Conservation (phyloP, 2,888 invertebrate genomes). For the Opisthograptis luteolata region DNA sequence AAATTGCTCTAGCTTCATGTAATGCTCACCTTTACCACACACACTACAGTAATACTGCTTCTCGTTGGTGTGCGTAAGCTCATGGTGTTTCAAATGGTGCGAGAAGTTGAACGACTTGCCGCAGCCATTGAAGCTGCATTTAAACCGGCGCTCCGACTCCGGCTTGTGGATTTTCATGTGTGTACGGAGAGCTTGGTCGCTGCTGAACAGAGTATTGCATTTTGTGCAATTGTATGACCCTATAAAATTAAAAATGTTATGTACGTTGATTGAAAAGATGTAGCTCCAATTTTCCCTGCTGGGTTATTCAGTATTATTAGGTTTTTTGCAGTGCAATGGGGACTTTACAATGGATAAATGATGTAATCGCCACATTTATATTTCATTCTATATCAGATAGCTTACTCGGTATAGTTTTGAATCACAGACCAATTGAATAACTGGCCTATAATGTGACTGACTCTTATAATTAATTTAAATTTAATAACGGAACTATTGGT, state of each 20-base stretch:
- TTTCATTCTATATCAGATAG: too few relatives aligned
- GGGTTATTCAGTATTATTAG: too few relatives aligned
- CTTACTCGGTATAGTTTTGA: too few relatives aligned
- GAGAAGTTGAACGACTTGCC: constrained; percentile 72
- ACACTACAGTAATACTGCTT: constrained; percentile 69
- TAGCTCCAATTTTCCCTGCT: too few relatives aligned
- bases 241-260: constrained; percentile 45
- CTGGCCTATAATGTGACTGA: too few relatives aligned
- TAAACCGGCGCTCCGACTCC: constrained; percentile 61
- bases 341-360: too few relatives aligned
- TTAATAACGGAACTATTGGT: too few relatives aligned
- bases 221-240: constrained; percentile 63
- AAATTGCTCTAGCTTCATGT: not conserved
- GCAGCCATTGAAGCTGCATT: constrained; percentile 63
- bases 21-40: constrained; percentile 70
- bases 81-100: constrained; percentile 76
- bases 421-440: too few relatives aligned
- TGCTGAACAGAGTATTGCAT: constrained; percentile 64
- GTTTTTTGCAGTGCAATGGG: too few relatives aligned
- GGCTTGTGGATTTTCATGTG: constrained; percentile 70
- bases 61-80: constrained; percentile 67
- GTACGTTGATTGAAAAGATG: not conserved
- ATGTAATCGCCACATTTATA: too few relatives aligned
- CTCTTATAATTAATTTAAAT: too few relatives aligned
- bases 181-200: constrained; percentile 63